Conservation (phyloP, 2,113 vertebrate species). For the Urocynchramus pylzowi region DNA sequence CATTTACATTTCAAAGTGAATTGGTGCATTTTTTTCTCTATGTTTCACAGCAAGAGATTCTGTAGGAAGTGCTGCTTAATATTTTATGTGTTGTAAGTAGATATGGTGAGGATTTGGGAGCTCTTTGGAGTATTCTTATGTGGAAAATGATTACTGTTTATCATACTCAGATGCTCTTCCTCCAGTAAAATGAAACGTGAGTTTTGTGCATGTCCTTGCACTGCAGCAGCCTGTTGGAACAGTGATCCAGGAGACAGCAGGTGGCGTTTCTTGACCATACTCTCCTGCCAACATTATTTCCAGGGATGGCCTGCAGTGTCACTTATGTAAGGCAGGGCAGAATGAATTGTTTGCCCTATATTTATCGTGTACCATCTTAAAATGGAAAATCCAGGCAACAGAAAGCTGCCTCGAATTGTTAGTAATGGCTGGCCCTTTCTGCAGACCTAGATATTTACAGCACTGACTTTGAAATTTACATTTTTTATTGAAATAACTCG, state of each 20-base stretch:
- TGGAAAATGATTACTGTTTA: not conserved
- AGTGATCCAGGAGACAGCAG: not conserved
- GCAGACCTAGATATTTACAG: not conserved
- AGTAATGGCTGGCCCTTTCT: not conserved
- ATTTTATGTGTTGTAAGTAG: not conserved
- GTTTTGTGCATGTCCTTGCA: not conserved
- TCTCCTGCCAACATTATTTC: not conserved
- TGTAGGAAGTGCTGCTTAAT: not conserved
- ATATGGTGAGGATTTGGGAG: not conserved
- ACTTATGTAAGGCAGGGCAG: not conserved
- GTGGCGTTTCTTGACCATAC: slow-evolving; percentile 16
- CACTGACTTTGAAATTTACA: not conserved
- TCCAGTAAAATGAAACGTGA: not conserved
- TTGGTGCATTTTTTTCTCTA: not conserved
- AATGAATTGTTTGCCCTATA: not conserved
- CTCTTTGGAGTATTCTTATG: not conserved
- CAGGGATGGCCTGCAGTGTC: not conserved
- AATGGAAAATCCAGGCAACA: not conserved
- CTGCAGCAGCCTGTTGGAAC: not conserved
- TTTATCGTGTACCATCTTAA: not conserved
- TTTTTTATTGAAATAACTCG: not conserved
- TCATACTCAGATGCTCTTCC: not conserved
- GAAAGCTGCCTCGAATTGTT: rapidly evolving
- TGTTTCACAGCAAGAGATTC: not conserved
- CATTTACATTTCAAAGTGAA: not conserved